Percentiles rank a stretch among this genome's conserved stretches.
Conservation (phyloP, 1,140 invertebrate species). For the Scaptomyza montana region DNA sequence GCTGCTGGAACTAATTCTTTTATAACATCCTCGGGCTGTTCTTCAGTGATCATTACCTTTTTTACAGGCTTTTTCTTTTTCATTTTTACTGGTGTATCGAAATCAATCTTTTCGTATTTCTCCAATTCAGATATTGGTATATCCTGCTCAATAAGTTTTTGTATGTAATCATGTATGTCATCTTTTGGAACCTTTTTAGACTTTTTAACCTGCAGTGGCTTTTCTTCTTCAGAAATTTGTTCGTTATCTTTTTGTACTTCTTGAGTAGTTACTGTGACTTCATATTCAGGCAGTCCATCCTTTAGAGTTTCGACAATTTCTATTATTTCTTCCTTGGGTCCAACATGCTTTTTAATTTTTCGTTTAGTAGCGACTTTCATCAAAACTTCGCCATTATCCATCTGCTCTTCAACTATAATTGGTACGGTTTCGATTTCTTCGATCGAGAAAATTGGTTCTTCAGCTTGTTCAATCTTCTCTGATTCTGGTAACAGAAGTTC, state of each 20-base stretch:
- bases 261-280: constrained; percentile 75
- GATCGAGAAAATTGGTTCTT: constrained; percentile 65
- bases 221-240: constrained; percentile 64
- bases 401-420: constrained; percentile 68
- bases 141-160: constrained; percentile 80
- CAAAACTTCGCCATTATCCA: constrained; percentile 75
- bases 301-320: constrained; percentile 83
- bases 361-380: constrained; percentile 74
- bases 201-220: constrained; percentile 66
- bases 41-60: constrained; percentile 62
- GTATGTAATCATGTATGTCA: constrained; percentile 78
- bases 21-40: constrained; percentile 50
- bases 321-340: constrained; percentile 83
- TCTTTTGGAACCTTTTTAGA: constrained; percentile 72
- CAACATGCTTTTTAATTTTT: constrained; percentile 78
- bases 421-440: constrained; percentile 76
- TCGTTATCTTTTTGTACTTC: constrained; percentile 41
- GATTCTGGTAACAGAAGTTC: constrained; percentile 37
- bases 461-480: constrained; percentile 35
- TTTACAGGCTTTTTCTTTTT: constrained; percentile 81
- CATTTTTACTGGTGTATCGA: constrained; percentile 72
- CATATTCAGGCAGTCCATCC: constrained; percentile 76
- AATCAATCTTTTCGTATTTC: constrained; percentile 82
- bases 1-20: constrained; percentile 54
- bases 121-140: constrained; percentile 81